These are phyloP conservation scores for Lycia hirtaria DNA, from an alignment of 2,888 invertebrate species.

Conservation along the genomic window DNA sequence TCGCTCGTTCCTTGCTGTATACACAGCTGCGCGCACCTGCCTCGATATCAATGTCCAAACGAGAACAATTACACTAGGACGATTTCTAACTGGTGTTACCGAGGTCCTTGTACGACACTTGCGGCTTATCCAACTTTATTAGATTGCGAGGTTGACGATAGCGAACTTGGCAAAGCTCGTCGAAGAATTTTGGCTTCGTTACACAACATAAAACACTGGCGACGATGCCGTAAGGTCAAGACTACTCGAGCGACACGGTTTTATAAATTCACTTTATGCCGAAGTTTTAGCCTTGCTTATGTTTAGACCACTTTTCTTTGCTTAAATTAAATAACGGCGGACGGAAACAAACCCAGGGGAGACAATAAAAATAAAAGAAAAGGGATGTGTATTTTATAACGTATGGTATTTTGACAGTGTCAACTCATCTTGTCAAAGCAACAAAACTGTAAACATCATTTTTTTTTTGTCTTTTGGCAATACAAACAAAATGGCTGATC, in stretches of 20 bases:
- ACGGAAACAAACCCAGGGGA: slow-evolving; percentile 62
- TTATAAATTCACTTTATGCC: slow-evolving; percentile 50
- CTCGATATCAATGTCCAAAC: slow-evolving; percentile 35
- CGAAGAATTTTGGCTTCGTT: slow-evolving; percentile 76
- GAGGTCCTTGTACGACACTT: slow-evolving; percentile 46
- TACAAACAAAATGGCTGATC: background rate
- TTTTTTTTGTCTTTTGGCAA: background rate
- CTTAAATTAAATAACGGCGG: slow-evolving; percentile 47
- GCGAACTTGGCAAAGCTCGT: slow-evolving; percentile 73
- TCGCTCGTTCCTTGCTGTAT: slow-evolving; percentile 5
- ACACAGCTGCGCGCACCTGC: slow-evolving; percentile 23
- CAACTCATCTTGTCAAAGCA: slow-evolving; percentile 58
- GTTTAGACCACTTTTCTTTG: slow-evolving; percentile 35
- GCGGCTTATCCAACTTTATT: slow-evolving; percentile 46
- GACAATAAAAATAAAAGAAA: slow-evolving; percentile 72
- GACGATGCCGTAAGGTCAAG: slow-evolving; percentile 78
- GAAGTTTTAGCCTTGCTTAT: slow-evolving; percentile 25
- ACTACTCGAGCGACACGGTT: slow-evolving; percentile 65
- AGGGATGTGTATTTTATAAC: slow-evolving; percentile 67
- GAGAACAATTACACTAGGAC: slow-evolving; percentile 37
- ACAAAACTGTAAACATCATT: slow-evolving; percentile 32
- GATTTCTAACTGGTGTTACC: slow-evolving; percentile 48
- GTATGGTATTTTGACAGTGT: slow-evolving; percentile 73
- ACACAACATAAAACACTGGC: slow-evolving; percentile 77
- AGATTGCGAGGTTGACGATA: slow-evolving; percentile 54